Evolutionary conservation across 2,113 vertebrate genomes (phyloP).

Genomic region (human): GRCh38 chr2:96851501-96852000

Average conservation of each 20-base stretch:
- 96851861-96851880: background rate
- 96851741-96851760: background rate
- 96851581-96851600: background rate
- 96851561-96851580: too few relatives aligned
- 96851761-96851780: background rate
- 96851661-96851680: background rate
- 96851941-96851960: too few relatives aligned
- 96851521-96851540: too few relatives aligned
- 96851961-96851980: too few relatives aligned
- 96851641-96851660: background rate
- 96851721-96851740: too few relatives aligned
- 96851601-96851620: background rate
- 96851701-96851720: background rate
- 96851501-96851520: too few relatives aligned
- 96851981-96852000: too few relatives aligned
- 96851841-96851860: accelerated
- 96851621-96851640: background rate
- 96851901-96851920: too few relatives aligned
- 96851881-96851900: background rate
- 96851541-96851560: too few relatives aligned
- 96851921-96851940: too few relatives aligned
- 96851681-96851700: background rate
- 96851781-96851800: background rate
- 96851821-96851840: background rate
- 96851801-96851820: background rate